Evolutionary conservation across 1,140 invertebrate genomes (phyloP).

Genomic region (Nomia melanderi): DNA sequence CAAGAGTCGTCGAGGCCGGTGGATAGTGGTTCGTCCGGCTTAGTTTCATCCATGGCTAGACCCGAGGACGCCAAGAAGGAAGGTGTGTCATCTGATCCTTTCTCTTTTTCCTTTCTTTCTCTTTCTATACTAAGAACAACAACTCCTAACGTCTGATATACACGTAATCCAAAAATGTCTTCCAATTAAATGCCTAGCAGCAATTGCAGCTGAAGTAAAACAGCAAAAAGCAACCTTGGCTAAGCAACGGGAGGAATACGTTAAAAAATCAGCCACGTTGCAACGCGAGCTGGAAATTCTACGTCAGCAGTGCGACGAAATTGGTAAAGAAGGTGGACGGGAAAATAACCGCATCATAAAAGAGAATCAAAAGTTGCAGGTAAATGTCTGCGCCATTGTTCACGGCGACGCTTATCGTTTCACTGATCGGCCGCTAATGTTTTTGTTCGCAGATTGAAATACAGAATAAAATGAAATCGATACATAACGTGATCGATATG

Average conservation of each 20-base stretch:
- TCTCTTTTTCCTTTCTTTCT: neutral
- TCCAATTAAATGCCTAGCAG: conserved; percentile 78
- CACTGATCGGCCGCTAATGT: neutral
- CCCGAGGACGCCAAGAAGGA: conserved; percentile 79
- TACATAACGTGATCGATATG: conserved; percentile 92
- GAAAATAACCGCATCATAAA: conserved; percentile 87
- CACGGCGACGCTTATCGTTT: neutral
- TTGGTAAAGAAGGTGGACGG: conserved; percentile 84
- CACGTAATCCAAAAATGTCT: conserved; percentile 45
- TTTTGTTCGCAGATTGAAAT: conserved; percentile 86
- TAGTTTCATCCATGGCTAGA: conserved; percentile 66
- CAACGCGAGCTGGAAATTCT: conserved; percentile 89
- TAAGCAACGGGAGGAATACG: conserved; percentile 89
- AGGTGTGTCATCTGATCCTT: conserved; percentile 63
- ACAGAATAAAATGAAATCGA: conserved; percentile 90
- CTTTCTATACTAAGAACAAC: too few relatives aligned
- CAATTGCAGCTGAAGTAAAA: conserved; percentile 89
- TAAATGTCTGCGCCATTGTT: conserved; percentile 69
- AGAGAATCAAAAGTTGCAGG: conserved; percentile 91
- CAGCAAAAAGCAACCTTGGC: conserved; percentile 89
- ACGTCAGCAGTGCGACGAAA: conserved; percentile 87
- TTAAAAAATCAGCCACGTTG: conserved; percentile 85
- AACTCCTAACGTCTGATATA: neutral
- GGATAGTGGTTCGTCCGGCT: conserved; percentile 65
- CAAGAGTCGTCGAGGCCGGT: conserved; percentile 66